Conservation (phyloP, 1,140 invertebrate species). For the Drosophila rufa region DNA sequence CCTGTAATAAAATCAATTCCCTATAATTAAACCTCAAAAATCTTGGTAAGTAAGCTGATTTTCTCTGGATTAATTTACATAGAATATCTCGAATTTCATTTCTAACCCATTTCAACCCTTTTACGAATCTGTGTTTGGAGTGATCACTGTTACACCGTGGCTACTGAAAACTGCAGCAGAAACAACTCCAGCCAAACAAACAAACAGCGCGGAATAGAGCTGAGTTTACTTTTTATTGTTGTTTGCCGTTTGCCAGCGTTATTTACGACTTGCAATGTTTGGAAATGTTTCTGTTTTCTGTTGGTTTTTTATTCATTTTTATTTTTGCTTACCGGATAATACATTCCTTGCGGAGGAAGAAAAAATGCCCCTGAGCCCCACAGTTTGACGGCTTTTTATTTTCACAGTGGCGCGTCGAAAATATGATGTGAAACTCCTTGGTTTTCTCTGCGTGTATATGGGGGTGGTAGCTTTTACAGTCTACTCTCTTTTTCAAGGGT, state of each 20-base stretch:
- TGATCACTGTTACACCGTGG: constrained; percentile 1
- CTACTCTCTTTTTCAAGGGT: constrained; percentile 24
- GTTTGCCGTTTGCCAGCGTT: constrained; percentile 22
- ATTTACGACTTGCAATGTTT: constrained; percentile 39
- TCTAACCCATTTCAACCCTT: background rate
- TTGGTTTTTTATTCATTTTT: constrained; percentile 13
- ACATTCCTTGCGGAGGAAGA: constrained; percentile 96
- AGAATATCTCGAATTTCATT: background rate
- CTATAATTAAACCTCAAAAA: background rate
- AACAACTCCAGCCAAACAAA: constrained; percentile 47
- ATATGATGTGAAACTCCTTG: constrained; percentile 44
- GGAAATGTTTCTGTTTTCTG: constrained; percentile 18
- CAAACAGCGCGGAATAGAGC: constrained; percentile 53
- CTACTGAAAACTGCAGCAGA: constrained; percentile 17
- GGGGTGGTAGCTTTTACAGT: constrained; percentile 40
- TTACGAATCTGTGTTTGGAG: background rate
- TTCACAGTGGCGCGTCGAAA: constrained; percentile 73
- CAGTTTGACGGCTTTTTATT: constrained; percentile 94
- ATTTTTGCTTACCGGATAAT: constrained; percentile 92
- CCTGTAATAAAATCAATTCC: background rate
- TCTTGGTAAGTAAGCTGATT: background rate
- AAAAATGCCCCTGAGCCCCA: constrained; percentile 96
- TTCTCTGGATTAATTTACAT: background rate
- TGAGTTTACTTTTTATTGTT: constrained; percentile 30
- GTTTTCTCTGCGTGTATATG: constrained; percentile 32